Conservation (phyloP, 1,140 invertebrate genomes). For the Drosophila saltans region DNA sequence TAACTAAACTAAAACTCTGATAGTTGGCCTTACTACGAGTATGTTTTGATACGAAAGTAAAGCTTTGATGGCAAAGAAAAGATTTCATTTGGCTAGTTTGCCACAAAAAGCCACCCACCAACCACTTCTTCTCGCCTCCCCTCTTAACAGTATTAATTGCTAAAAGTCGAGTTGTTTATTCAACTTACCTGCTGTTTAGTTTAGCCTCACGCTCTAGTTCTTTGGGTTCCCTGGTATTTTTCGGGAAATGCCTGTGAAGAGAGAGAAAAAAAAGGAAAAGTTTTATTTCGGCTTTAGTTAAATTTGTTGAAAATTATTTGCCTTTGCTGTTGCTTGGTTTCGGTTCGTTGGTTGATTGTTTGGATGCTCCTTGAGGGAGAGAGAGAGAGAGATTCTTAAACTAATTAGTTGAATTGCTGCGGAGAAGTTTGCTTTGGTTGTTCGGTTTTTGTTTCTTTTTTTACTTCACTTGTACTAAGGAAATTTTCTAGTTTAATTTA, state of each 20-base stretch:
- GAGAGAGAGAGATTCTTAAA: slow-evolving; percentile 29
- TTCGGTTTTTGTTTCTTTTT: not conserved
- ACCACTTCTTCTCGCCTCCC: not conserved
- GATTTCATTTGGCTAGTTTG: slow-evolving; percentile 25
- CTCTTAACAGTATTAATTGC: slow-evolving; percentile 52
- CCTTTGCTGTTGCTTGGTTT: slow-evolving; percentile 47
- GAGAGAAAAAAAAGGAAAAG: slow-evolving; percentile 44
- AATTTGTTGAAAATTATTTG: slow-evolving; percentile 72
- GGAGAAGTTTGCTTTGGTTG: slow-evolving; percentile 40
- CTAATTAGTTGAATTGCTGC: slow-evolving; percentile 67
- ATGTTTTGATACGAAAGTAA: not conserved
- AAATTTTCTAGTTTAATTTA: slow-evolving; percentile 63
- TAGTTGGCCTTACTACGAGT: not conserved
- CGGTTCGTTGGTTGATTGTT: slow-evolving; percentile 32
- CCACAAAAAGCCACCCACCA: not conserved
- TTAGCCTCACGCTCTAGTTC: slow-evolving; percentile 62
- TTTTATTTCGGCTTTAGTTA: slow-evolving; percentile 57
- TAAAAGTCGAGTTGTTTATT: slow-evolving; percentile 51
- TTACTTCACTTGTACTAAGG: slow-evolving; percentile 10
- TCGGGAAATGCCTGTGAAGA: slow-evolving; percentile 50
- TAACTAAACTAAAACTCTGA: slow-evolving; percentile 17
- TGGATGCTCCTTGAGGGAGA: slow-evolving; percentile 42
- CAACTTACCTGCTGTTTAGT: slow-evolving; percentile 77
- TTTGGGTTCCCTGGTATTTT: slow-evolving; percentile 31
- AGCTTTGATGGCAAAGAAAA: slow-evolving; percentile 1